These are phyloP conservation scores for Lacerta viridis DNA, from an alignment of 2,797 vertebrate species.

Conservation along the genomic window DNA sequence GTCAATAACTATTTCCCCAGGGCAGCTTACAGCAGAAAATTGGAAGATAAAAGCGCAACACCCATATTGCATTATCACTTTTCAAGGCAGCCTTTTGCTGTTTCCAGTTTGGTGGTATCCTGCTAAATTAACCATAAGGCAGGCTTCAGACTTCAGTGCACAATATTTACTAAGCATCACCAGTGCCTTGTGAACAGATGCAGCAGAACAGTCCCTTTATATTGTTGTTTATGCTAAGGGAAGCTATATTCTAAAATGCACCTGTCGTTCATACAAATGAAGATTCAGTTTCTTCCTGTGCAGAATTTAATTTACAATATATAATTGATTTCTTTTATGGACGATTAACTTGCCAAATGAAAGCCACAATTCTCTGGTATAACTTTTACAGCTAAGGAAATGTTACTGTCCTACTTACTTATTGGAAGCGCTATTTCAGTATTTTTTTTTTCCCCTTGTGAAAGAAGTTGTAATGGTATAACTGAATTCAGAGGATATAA, in stretches of 20 bases:
- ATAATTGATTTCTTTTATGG: neutral
- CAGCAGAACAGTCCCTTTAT: neutral
- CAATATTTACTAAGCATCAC: neutral
- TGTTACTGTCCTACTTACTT: neutral
- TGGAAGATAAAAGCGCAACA: neutral
- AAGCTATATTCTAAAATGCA: neutral
- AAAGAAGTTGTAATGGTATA: neutral
- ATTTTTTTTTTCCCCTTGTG: neutral
- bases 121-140: neutral
- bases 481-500: neutral
- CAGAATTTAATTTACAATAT: neutral
- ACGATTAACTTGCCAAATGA: constrained; percentile 4
- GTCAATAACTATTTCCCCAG: neutral
- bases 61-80: neutral
- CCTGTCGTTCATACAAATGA: neutral
- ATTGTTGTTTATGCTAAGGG: neutral
- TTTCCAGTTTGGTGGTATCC: neutral
- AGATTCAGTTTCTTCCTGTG: neutral
- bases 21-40: neutral
- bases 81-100: neutral
- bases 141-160: neutral
- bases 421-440: neutral
- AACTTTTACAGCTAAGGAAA: constrained; percentile 15
- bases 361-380: neutral
- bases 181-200: neutral